Evolutionary conservation across 2,797 vertebrate genomes (phyloP).

Genomic region (Falco novaeseelandiae): DNA sequence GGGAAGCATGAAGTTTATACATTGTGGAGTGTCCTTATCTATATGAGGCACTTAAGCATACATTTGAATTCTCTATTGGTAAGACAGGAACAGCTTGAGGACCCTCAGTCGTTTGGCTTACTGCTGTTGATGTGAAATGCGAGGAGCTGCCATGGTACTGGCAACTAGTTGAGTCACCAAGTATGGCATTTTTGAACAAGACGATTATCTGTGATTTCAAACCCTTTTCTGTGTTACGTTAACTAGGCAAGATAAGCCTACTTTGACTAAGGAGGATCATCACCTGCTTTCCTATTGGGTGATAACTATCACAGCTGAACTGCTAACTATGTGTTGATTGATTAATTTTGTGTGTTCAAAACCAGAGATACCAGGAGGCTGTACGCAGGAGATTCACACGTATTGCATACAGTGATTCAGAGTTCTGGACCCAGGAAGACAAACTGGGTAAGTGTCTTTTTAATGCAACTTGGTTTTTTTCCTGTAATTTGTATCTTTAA

Average conservation of each 20-base stretch:
- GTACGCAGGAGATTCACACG: conserved; percentile 86
- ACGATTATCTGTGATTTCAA: neutral
- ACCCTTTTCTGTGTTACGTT: neutral
- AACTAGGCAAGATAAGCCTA: neutral
- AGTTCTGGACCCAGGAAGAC: conserved; percentile 74
- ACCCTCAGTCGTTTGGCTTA: neutral
- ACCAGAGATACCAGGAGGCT: conserved; percentile 86
- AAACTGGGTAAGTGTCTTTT: conserved; percentile 58
- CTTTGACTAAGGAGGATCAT: neutral
- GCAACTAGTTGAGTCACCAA: neutral
- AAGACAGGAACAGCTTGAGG: neutral
- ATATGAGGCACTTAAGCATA: neutral
- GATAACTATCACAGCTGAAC: neutral
- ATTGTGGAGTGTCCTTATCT: neutral
- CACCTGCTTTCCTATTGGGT: neutral
- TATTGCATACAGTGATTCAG: conserved; percentile 84
- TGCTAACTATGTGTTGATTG: neutral
- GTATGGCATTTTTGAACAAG: neutral
- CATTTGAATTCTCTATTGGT: neutral
- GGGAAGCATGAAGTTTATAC: neutral
- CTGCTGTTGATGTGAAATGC: neutral
- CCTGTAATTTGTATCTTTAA: neutral
- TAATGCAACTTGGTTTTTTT: neutral
- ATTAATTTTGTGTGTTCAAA: neutral
- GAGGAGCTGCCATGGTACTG: neutral